Evolutionary conservation across 2,113 vertebrate species (phyloP), one percentile per base, ranked within the genome.

Genomic region (Nycticryphes semicollaris): DNA sequence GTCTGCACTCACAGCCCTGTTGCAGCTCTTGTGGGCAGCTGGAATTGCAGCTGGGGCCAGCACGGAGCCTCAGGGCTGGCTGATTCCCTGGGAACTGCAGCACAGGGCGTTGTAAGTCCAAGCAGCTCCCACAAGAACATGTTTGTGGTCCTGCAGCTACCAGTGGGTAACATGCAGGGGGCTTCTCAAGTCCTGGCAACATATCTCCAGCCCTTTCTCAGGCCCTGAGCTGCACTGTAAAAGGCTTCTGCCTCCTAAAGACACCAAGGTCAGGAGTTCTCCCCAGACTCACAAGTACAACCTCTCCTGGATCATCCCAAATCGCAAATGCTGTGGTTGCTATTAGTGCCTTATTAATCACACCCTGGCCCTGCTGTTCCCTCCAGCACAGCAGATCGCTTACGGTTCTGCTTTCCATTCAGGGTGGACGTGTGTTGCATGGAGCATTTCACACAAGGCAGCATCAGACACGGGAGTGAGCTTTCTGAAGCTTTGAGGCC

Each of bases 281-380:
- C 64, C 77, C 69, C 47, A 48, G 51, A 43, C 76, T 84, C 84
- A 20, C 15, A 7, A 17, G 35, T 0, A 33, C 3, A 2, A 56
- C 57, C 19, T 81, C 33, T 84, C 69, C 77, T 51, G 57, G 62
- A 75, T 82, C 53, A 80, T 54, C 70, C 67, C 78, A 50, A 69
- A 75, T 1, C 59, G 33, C 50, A 54, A 89, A 27, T 63, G 69
- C 74, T 91, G 80, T 22, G 73, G 69, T 41, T 94, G 91, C 81
- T 76, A 30, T 94, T 75, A 95, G 77, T 45, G 92, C 84, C 90
- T 92, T 84, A 88, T 89, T 89, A 94, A 94, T 93, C 93, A 54
- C 9, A 1, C 45, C 70, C 70, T 27, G 31, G 84, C 63, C 93
- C 70, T 47, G 73, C 89, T 79, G 91, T 81, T 95, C 66, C 50